Evolutionary conservation across 2,888 invertebrate species (phyloP).

Genomic region (Branchinecta sandiegonensis): DNA sequence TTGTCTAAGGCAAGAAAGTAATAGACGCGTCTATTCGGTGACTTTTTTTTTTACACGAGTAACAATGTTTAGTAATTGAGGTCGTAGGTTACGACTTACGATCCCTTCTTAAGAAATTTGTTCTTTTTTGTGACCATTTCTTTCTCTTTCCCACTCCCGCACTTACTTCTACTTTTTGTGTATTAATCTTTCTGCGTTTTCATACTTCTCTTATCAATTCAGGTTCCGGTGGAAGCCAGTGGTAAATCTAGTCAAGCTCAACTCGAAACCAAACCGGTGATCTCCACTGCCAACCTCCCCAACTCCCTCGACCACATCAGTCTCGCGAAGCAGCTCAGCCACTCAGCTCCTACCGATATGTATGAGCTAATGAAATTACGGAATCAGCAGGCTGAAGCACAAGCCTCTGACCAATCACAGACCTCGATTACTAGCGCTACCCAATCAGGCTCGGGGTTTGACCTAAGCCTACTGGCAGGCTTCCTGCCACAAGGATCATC

Average conservation of each 20-base stretch:
- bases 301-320: not conserved
- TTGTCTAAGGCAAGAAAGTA: no score
- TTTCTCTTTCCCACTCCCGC: no score
- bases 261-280: not conserved
- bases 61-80: no score
- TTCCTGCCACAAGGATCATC: not conserved
- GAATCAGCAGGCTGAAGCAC: not conserved
- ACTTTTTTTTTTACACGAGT: no score
- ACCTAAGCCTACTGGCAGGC: not conserved
- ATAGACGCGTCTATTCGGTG: no score
- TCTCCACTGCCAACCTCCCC: not conserved
- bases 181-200: no score
- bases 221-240: no score
- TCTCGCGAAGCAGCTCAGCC: not conserved
- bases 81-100: no score
- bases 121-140: no score
- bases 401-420: not conserved
- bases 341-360: not conserved
- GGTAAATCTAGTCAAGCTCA: constrained; percentile 11
- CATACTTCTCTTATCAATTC: no score
- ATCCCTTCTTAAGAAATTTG: no score
- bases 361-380: not conserved
- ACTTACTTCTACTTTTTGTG: no score
- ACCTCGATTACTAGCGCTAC: not conserved
- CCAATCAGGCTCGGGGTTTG: not conserved